Evolutionary conservation across 2,888 invertebrate genomes (phyloP), one percentile per base, ranked within the genome.

Genomic region (Oscheius sp.): DNA sequence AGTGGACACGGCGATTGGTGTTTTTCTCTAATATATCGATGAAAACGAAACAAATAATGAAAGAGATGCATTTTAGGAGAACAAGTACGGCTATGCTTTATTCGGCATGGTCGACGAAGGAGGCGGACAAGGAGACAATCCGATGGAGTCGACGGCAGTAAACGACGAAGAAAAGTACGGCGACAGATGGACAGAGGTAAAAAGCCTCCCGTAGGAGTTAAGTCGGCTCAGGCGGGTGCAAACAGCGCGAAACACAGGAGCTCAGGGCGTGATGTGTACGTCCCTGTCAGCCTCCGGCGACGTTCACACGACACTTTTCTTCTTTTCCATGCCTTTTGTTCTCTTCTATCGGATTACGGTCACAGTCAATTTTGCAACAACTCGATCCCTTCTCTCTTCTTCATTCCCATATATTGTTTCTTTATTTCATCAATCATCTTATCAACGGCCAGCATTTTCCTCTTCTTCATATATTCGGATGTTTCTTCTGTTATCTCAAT

Each of bases 221-320:
- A 54, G 54, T 33, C 44, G 59, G 59, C 59, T 59, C 59, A 54
- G 59, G 24, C 44, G 59, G 54, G 54, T 44, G 59, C 59, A 59
- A 59, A 59, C 59, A 59, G 44, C 17, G 44, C 26, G 44, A 44
- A 44, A 59, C 44, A 59, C 41, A 33, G 33, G 33, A 33, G 33
- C 54, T 54, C 33, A 51, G 51, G 30, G 59, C 59, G 59, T 59
- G 59, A 59, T 38, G 59, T 59, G 59, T 59, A 59, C 59, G 59
- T 41, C 59, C 26, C 59, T 59, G 59, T 59, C 59, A 59, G 51
- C 51, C 49, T 14, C 20, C 6, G 30, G n/a, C n/a, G n/a, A n/a
- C n/a, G n/a, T n/a, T n/a, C n/a, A n/a, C n/a, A n/a, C n/a, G 36
- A 14, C 36, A 36, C 36, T 36, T 36, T 36, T 14, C 14, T 8